Evolutionary conservation across 2,888 invertebrate species (phyloP).

Genomic region (Sinopyrophorus schimmeli): DNA sequence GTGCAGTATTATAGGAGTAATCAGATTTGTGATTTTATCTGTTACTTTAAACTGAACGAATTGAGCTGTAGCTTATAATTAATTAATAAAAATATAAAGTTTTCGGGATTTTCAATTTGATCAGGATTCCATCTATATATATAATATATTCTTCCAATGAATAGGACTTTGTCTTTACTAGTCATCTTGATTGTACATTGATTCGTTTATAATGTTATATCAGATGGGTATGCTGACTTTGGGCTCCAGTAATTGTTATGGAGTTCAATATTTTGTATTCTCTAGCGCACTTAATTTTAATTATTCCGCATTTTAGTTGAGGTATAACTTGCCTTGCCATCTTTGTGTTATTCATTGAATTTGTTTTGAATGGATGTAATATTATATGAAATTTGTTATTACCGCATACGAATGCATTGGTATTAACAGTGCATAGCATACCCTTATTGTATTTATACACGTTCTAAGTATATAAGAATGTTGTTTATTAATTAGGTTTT

Average conservation of each 20-base stretch:
- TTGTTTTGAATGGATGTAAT: too few relatives aligned
- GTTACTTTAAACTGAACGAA: conserved; percentile 5
- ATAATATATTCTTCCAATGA: conserved; percentile 38
- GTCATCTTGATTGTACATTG: conserved; percentile 55
- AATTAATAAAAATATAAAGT: conserved; percentile 23
- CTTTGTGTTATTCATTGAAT: too few relatives aligned
- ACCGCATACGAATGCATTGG: conserved; percentile 18
- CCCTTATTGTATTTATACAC: conserved; percentile 34
- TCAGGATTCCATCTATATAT: conserved; percentile 40
- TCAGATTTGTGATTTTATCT: conserved; percentile 8
- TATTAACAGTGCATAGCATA: conserved; percentile 29
- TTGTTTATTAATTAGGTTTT: conserved; percentile 37
- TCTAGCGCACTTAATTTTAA: conserved; percentile 40
- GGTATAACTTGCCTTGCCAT: conserved; percentile 36
- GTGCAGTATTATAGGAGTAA: conserved; percentile 24
- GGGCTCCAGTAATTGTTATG: conserved; percentile 4
- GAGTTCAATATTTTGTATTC: conserved; percentile 32
- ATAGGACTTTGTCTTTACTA: conserved; percentile 52
- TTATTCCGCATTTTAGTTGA: conserved; percentile 40
- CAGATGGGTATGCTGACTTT: conserved; percentile 24
- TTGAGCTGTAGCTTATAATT: conserved; percentile 10
- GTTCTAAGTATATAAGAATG: conserved; percentile 34
- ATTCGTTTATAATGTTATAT: conserved; percentile 51
- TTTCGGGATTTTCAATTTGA: conserved; percentile 33
- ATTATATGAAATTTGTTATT: conserved; percentile 18